Evolutionary conservation across 2,113 vertebrate genomes (phyloP).

Genomic region (Chionomys nivalis): DNA sequence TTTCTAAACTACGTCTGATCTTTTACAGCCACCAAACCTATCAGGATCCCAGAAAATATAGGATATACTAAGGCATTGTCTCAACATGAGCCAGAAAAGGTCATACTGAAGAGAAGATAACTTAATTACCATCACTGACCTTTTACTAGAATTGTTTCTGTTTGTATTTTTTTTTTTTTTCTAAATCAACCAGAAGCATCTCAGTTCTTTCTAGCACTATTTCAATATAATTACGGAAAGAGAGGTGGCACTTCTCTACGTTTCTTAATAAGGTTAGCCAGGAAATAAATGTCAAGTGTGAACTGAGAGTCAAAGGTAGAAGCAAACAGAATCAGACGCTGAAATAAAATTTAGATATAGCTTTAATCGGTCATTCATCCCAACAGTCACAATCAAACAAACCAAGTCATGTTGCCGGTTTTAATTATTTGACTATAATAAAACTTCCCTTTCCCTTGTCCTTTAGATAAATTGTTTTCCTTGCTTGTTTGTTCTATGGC

Average conservation of each 20-base stretch:
- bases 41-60: background rate
- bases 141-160: background rate
- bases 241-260: background rate
- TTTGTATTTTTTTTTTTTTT: background rate
- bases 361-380: slow-evolving; percentile 2
- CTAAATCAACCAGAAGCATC: background rate
- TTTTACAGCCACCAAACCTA: background rate
- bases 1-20: background rate
- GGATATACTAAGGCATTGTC: background rate
- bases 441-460: background rate
- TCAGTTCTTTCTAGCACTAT: background rate
- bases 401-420: background rate
- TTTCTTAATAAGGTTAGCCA: background rate
- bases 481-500: background rate
- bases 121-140: background rate
- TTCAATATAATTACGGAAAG: slow-evolving; percentile 30
- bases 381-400: background rate
- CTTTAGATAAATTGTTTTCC: slow-evolving; percentile 35
- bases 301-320: slow-evolving; percentile 26
- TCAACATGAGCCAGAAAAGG: slow-evolving; percentile 13
- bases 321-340: background rate
- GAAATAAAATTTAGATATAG: slow-evolving; percentile 39
- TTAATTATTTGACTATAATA: slow-evolving; percentile 4
- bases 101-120: slow-evolving; percentile 16
- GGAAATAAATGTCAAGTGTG: slow-evolving; percentile 27